phyloP scores from a whole-genome alignment of 35 echinoderm and acorn worm genomes.

The Strongylocentrotus purpuratus region DNA sequence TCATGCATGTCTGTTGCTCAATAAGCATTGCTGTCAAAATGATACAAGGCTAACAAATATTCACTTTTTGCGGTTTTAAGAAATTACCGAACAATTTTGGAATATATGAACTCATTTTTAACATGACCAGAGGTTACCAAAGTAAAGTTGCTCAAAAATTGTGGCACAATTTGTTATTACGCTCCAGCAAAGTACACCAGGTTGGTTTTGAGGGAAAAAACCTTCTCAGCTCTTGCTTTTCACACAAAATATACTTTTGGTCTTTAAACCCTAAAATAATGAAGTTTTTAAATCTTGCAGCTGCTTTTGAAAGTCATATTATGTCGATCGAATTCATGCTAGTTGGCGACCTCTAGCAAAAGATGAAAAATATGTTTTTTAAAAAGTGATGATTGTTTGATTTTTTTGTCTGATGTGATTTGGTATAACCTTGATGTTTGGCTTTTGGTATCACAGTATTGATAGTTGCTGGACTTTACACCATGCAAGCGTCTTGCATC shows the following conservation, averaged over 20 bases:
- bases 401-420: constrained; percentile 13
- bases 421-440: neutral
- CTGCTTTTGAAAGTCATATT: neutral
- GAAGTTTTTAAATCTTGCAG: neutral
- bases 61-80: neutral
- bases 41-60: no score
- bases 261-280: neutral
- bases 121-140: neutral
- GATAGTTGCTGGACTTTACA: neutral
- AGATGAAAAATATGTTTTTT: no score
- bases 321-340: neutral
- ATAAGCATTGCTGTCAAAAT: neutral
- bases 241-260: neutral
- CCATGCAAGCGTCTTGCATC: neutral
- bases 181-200: neutral
- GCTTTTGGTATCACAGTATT: neutral
- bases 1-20: neutral
- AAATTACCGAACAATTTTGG: neutral
- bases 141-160: neutral
- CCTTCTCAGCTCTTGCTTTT: neutral
- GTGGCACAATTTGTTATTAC: neutral
- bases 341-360: neutral
- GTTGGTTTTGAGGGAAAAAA: neutral
- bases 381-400: neutral
- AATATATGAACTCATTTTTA: neutral